A percentile compares a stretch with the other conserved stretches of the same genome.
These are phyloP conservation scores for Morone saxatilis DNA, from an alignment of 2,113 vertebrate species.

Conservation along the genomic window DNA sequence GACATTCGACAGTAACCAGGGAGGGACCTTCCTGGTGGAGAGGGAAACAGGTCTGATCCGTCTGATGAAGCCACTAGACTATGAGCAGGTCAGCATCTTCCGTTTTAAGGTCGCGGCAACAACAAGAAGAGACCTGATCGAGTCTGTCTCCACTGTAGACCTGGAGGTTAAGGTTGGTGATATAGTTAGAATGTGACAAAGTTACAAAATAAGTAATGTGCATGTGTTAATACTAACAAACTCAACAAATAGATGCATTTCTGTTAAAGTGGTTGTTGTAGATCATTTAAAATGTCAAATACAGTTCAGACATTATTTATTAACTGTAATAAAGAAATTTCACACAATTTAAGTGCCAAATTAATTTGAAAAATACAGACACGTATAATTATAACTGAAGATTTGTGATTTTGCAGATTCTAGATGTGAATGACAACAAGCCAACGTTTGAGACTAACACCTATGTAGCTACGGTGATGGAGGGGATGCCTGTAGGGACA, in stretches of 20 bases:
- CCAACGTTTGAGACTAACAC: slow-evolving; percentile 91
- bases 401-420: slow-evolving; percentile 63
- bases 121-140: slow-evolving; percentile 88
- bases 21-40: slow-evolving; percentile 90
- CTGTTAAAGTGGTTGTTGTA: not conserved
- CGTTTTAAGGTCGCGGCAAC: slow-evolving; percentile 94
- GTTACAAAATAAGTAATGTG: too few species aligned
- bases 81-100: slow-evolving; percentile 88
- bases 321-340: too few species aligned
- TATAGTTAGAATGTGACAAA: not conserved
- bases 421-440: slow-evolving; percentile 97
- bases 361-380: too few species aligned
- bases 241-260: not conserved
- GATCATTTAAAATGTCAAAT: too few species aligned
- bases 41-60: slow-evolving; percentile 91
- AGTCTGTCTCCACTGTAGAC: slow-evolving; percentile 91
- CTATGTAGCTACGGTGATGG: slow-evolving; percentile 95
- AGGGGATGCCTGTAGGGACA: slow-evolving; percentile 94
- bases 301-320: too few species aligned
- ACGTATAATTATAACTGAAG: not conserved
- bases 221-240: too few species aligned
- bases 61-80: slow-evolving; percentile 91
- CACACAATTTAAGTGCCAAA: too few species aligned
- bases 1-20: slow-evolving; percentile 90
- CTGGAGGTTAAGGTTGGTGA: slow-evolving; percentile 91